A percentile compares a stretch with the other conserved stretches of the same genome.
Evolutionary conservation across 2,888 invertebrate genomes (phyloP).

Genomic region (Oscheius myriophilus): DNA sequence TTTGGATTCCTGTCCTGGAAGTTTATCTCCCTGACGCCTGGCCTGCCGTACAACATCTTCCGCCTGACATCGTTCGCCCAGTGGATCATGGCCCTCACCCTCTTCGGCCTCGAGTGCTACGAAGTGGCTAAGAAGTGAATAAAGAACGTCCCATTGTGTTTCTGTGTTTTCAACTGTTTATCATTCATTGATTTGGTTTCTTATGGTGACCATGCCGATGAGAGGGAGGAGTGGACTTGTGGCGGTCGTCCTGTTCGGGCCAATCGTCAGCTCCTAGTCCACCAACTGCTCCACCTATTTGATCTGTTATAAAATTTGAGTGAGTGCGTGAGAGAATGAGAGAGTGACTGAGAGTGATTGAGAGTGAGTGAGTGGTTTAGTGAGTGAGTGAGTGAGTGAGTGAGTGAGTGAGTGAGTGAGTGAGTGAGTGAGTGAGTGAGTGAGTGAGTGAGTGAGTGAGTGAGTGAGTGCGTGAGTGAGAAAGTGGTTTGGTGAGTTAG

Average conservation of each 20-base stretch:
- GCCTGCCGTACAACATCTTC: slow-evolving; percentile 6
- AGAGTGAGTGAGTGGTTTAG: slow-evolving; percentile 14
- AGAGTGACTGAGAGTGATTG: slow-evolving; percentile 1
- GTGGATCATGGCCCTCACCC: not conserved
- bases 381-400: slow-evolving; percentile 31
- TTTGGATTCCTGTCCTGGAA: slow-evolving; percentile 39
- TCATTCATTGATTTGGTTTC: too few species aligned
- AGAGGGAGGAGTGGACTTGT: too few species aligned
- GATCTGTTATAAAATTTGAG: slow-evolving; percentile 25
- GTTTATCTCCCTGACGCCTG: slow-evolving; percentile 37
- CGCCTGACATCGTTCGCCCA: slow-evolving; percentile 2
- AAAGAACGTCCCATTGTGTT: too few species aligned
- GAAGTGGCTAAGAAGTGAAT: not conserved
- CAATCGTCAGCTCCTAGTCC: too few species aligned
- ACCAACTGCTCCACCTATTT: too few species aligned
- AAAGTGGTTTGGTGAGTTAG: too few species aligned
- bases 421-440: too few species aligned
- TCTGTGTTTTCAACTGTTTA: too few species aligned
- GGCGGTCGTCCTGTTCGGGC: too few species aligned
- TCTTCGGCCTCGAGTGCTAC: slow-evolving; percentile 11
- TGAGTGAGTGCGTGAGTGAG: not conserved
- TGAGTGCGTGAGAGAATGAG: slow-evolving; percentile 25
- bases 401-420: slow-evolving; percentile 17
- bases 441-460: too few species aligned
- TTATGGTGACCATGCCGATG: too few species aligned